Percentiles rank a stretch among this genome's conserved stretches.
phyloP scores from a whole-genome alignment of 2,888 invertebrate genomes.

The Dryobotodes eremita region DNA sequence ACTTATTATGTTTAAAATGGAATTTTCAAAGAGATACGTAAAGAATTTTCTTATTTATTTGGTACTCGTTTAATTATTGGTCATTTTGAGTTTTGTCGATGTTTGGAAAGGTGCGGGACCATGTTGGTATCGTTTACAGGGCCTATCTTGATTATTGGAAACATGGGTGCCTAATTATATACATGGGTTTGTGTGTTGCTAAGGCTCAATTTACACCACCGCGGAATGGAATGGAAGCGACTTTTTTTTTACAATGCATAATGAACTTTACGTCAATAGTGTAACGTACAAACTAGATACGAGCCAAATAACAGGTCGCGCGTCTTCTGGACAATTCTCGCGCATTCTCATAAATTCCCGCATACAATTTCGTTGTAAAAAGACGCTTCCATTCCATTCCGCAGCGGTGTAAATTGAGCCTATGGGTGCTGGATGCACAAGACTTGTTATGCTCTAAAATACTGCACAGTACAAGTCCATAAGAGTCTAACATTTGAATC shows the following conservation, averaged over 20 bases:
- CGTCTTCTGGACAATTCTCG: no score
- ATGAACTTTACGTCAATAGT: no score
- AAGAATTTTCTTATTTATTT: slow-evolving; percentile 21
- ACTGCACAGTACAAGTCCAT: not conserved
- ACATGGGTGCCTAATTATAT: not conserved
- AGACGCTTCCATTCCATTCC: no score
- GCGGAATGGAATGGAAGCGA: no score
- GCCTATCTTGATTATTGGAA: not conserved
- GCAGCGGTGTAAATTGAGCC: no score
- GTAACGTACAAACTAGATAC: no score
- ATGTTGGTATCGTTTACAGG: not conserved
- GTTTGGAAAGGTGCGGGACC: not conserved
- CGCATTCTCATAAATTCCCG: no score
- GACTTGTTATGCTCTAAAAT: not conserved
- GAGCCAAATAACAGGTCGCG: no score
- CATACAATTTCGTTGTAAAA: no score
- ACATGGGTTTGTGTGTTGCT: not conserved
- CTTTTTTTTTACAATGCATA: no score
- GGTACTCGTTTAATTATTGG: slow-evolving; percentile 50
- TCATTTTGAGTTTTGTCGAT: not conserved
- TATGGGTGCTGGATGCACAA: not conserved
- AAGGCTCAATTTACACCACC: no score
- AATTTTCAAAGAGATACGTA: slow-evolving; percentile 37
- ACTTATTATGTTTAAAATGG: slow-evolving; percentile 30
- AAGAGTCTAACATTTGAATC: not conserved